Percentiles rank a stretch among this genome's conserved stretches.
Conservation (phyloP, 2,797 vertebrate genomes). For the Chromis chromis region DNA sequence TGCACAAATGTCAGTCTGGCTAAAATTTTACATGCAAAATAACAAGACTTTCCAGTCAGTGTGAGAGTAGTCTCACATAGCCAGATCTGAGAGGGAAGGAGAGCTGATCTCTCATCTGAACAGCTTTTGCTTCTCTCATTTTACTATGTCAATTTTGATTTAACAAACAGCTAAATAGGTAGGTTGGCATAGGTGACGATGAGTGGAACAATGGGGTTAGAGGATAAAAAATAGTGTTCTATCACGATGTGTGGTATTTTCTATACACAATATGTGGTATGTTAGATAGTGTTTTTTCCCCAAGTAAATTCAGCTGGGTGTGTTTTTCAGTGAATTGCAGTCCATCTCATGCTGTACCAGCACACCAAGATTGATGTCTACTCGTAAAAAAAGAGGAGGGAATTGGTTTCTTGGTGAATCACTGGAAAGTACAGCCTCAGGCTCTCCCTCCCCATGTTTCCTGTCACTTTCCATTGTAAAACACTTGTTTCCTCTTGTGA, state of each 20-base stretch:
- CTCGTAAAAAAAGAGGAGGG: constrained; percentile 13
- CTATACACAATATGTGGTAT: too few species aligned
- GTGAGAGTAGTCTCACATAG: not conserved
- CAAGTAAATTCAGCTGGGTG: not conserved
- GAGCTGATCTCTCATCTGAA: not conserved
- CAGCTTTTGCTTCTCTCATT: not conserved
- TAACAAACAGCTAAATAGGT: not conserved
- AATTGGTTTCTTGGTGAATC: constrained; percentile 59
- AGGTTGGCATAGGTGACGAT: not conserved
- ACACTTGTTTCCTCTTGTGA: constrained; percentile 33
- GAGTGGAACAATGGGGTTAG: not conserved
- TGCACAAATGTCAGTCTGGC: not conserved
- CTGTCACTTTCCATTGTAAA: constrained; percentile 50
- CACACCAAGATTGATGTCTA: constrained; percentile 19
- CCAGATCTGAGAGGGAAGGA: not conserved
- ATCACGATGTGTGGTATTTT: not conserved
- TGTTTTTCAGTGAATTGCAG: constrained; percentile 16
- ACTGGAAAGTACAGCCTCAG: constrained; percentile 29
- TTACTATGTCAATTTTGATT: not conserved
- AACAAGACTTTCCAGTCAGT: not conserved
- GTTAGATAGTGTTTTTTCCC: not conserved
- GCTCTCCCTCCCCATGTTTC: constrained; percentile 18
- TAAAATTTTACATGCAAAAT: constrained; percentile 35
- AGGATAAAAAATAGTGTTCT: not conserved
- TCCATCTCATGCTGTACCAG: not conserved